Evolutionary conservation across 1,140 invertebrate genomes (phyloP).

Genomic region (Cotesia typhae): DNA sequence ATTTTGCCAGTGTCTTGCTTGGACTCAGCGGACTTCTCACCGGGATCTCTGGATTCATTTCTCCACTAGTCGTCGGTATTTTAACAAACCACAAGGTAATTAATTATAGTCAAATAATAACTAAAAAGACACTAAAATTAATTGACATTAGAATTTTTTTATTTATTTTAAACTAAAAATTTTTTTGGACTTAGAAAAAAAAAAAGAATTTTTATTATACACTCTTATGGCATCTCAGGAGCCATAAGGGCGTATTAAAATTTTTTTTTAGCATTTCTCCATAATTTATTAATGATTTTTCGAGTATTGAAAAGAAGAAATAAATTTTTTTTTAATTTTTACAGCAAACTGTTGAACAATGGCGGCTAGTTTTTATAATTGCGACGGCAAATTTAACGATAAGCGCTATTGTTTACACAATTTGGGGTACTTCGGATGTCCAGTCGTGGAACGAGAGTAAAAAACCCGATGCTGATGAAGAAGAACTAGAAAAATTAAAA

Average conservation of each 20-base stretch:
- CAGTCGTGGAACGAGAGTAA: constrained; percentile 71
- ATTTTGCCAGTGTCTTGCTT: constrained; percentile 73
- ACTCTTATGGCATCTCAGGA: too few relatives aligned
- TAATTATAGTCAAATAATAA: constrained; percentile 62
- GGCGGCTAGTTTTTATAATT: constrained; percentile 73
- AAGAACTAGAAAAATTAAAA: constrained; percentile 35
- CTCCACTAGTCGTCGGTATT: constrained; percentile 69
- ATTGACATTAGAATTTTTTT: too few relatives aligned
- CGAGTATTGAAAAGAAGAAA: too few relatives aligned
- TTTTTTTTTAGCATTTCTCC: too few relatives aligned
- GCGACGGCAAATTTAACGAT: constrained; percentile 65
- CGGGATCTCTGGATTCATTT: constrained; percentile 68
- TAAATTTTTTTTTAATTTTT: constrained; percentile 8
- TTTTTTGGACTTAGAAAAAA: too few relatives aligned
- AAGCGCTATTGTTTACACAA: constrained; percentile 67
- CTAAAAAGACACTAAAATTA: too few relatives aligned
- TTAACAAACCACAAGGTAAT: constrained; percentile 72
- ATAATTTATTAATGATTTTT: too few relatives aligned
- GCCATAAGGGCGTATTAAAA: too few relatives aligned
- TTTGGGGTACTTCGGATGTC: constrained; percentile 70
- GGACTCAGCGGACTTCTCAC: constrained; percentile 69
- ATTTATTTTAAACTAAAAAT: too few relatives aligned
- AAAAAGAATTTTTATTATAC: too few relatives aligned
- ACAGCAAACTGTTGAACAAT: constrained; percentile 75
- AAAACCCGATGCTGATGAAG: neutral